A percentile compares a stretch with the other conserved stretches of the same genome.
phyloP scores from a whole-genome alignment of 2,113 vertebrate species.

The Corythornis cristatus region DNA sequence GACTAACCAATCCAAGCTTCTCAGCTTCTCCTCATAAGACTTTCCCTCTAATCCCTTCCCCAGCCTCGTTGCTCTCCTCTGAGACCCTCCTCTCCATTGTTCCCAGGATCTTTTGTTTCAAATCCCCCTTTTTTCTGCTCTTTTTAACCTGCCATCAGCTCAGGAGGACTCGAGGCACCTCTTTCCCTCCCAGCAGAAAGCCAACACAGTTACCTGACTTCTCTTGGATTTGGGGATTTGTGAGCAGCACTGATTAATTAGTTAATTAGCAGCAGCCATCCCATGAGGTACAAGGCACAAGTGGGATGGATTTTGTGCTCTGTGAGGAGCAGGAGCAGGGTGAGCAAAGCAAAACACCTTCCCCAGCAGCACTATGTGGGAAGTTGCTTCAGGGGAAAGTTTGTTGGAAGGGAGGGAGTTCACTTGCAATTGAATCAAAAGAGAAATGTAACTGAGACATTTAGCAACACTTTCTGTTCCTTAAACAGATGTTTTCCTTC shows the following conservation, averaged over 20 bases:
- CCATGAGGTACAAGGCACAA: neutral
- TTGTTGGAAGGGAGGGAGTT: neutral
- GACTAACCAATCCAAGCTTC: no score
- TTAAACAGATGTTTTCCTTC: neutral
- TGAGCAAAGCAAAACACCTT: neutral
- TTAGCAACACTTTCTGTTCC: neutral
- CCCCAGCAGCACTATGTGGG: fast-evolving
- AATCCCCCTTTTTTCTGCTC: neutral
- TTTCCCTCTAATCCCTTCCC: no score
- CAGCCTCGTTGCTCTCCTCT: no score
- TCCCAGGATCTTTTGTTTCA: neutral
- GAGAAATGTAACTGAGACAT: neutral
- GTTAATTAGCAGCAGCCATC: neutral
- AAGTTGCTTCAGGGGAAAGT: neutral
- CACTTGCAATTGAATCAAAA: neutral
- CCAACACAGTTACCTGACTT: neutral
- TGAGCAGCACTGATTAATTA: neutral
- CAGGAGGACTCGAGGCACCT: neutral
- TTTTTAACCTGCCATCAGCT: neutral
- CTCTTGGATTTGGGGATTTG: neutral
- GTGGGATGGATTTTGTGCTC: neutral
- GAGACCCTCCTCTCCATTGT: neutral
- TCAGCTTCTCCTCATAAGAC: no score
- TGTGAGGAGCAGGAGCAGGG: neutral
- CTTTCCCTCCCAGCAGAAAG: neutral